A percentile compares a stretch with the other conserved stretches of the same genome.
phyloP scores from a whole-genome alignment of 92 coral and sea anemone genomes.

The Porites cylindrica region DNA sequence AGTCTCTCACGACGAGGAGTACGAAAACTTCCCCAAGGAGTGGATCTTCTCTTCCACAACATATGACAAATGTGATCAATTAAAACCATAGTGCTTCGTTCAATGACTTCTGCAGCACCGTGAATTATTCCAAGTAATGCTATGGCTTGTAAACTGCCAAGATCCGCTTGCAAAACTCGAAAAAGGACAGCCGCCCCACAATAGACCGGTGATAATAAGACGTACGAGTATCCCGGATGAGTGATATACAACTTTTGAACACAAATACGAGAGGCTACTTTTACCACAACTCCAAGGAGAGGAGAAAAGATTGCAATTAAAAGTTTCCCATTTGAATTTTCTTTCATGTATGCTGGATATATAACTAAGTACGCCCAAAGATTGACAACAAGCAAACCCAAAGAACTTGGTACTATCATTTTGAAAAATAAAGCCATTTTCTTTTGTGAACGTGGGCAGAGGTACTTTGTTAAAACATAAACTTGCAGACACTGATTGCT shows the following conservation, averaged over 20 bases:
- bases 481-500: background rate
- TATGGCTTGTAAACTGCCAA: slow-evolving; percentile 8
- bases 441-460: background rate
- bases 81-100: slow-evolving; percentile 36
- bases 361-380: background rate
- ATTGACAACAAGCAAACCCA: background rate
- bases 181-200: background rate
- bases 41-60: slow-evolving; percentile 8
- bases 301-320: background rate
- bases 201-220: slow-evolving; percentile 9
- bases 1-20: slow-evolving; percentile 47
- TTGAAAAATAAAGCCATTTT: background rate
- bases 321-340: background rate
- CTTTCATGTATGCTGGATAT: background rate
- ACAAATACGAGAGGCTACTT: background rate
- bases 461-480: background rate
- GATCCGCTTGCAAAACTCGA: slow-evolving; percentile 6
- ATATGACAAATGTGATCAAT: slow-evolving; percentile 39
- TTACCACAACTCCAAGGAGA: background rate
- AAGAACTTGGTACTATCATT: background rate
- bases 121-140: slow-evolving; percentile 42
- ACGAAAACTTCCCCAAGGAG: slow-evolving; percentile 56
- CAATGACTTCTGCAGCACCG: slow-evolving; percentile 39
- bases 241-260: background rate
- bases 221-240: slow-evolving; percentile 13